Evolutionary conservation across 2,113 vertebrate species (phyloP).

Genomic region (Murina feae): DNA sequence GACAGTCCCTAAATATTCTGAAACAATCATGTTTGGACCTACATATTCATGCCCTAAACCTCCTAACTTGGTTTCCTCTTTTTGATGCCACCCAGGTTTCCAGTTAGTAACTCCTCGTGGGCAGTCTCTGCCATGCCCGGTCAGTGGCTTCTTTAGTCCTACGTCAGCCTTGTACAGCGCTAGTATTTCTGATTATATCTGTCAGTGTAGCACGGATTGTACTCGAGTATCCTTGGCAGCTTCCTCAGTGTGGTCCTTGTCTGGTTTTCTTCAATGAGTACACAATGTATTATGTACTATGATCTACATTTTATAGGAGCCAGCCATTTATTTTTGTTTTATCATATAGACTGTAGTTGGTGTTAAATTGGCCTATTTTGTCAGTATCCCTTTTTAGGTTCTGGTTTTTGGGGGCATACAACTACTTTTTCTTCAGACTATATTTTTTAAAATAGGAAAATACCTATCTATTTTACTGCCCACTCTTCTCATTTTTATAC

Average conservation of each 20-base stretch:
- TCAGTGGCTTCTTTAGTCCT: background rate
- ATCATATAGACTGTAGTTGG: background rate
- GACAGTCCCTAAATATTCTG: background rate
- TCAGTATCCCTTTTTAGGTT: background rate
- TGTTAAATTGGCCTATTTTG: background rate
- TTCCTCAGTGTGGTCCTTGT: background rate
- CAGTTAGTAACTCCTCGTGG: background rate
- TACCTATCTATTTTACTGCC: background rate
- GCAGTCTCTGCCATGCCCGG: background rate
- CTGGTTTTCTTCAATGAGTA: background rate
- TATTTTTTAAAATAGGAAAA: background rate
- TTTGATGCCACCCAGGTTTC: background rate
- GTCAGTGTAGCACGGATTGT: fast-evolving
- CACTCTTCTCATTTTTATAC: background rate
- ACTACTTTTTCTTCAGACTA: background rate
- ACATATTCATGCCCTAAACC: background rate
- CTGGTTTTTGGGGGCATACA: background rate
- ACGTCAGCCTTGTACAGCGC: background rate
- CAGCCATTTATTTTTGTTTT: background rate
- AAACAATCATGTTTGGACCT: background rate
- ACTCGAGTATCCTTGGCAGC: background rate
- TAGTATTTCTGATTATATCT: background rate
- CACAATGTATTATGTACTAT: background rate
- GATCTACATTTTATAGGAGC: background rate
- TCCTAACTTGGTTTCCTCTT: background rate